A percentile compares a stretch with the other conserved stretches of the same genome.
Evolutionary conservation across 2,797 vertebrate species (phyloP).

Genomic region (Ptychadena robeensis): DNA sequence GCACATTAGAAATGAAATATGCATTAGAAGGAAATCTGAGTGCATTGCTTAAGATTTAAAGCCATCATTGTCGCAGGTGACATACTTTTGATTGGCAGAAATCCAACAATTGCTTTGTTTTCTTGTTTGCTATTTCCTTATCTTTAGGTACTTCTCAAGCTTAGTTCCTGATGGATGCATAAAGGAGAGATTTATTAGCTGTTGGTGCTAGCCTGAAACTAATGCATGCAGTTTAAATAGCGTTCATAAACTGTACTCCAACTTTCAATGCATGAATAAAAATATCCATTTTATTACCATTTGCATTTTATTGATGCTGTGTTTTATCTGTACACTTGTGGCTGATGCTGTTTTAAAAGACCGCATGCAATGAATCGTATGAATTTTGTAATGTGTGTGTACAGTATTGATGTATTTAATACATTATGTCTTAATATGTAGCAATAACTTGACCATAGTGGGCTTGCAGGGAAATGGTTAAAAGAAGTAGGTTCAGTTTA

Average conservation of each 20-base stretch:
- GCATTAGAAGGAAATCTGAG: neutral
- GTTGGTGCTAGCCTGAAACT: slow-evolving; percentile 22
- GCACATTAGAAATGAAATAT: neutral
- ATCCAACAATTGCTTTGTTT: slow-evolving; percentile 9
- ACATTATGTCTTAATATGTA: neutral
- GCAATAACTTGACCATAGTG: no score
- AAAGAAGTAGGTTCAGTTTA: no score
- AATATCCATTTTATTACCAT: slow-evolving; percentile 30
- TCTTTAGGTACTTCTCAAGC: slow-evolving; percentile 22
- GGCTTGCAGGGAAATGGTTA: no score
- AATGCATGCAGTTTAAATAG: slow-evolving; percentile 48
- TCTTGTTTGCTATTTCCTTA: slow-evolving; percentile 9
- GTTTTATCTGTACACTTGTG: slow-evolving; percentile 16
- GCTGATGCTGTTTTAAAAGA: neutral
- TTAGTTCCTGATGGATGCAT: slow-evolving; percentile 53
- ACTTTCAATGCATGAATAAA: slow-evolving; percentile 44
- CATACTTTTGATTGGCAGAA: slow-evolving; percentile 29
- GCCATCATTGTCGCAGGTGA: neutral
- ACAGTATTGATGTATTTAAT: neutral
- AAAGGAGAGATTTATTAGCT: slow-evolving; percentile 48
- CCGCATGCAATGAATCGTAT: neutral
- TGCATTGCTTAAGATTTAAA: neutral
- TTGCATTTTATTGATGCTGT: slow-evolving; percentile 31
- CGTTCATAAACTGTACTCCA: slow-evolving; percentile 48
- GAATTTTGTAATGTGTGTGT: neutral